Evolutionary conservation across 2,113 vertebrate species (phyloP).

Genomic region (Lycaon pictus): DNA sequence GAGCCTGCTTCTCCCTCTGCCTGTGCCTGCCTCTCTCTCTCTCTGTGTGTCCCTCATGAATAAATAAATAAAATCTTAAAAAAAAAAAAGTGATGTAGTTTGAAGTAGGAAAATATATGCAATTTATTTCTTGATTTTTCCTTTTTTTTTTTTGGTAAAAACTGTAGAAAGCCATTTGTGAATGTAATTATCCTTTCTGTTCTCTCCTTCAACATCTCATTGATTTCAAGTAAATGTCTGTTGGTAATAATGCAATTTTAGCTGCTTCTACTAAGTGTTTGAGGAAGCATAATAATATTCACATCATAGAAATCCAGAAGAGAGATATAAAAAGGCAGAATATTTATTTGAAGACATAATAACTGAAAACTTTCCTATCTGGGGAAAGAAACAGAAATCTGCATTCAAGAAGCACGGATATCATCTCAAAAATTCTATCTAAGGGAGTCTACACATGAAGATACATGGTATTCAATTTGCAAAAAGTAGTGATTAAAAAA

Average conservation of each 20-base stretch:
- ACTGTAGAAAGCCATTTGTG: neutral
- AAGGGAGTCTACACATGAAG: neutral
- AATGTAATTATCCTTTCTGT: neutral
- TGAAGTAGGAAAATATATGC: neutral
- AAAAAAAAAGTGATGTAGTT: neutral
- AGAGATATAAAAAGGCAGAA: neutral
- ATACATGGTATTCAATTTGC: neutral
- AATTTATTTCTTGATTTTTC: neutral
- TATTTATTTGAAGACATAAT: neutral
- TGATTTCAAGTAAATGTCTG: constrained; percentile 33
- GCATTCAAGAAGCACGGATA: neutral
- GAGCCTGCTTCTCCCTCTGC: no score
- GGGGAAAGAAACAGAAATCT: neutral
- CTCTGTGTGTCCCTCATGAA: no score
- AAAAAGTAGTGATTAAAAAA: neutral
- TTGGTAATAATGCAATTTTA: neutral
- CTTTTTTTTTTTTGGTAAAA: neutral
- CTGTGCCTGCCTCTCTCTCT: no score
- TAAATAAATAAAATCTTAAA: no score
- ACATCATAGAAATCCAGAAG: neutral
- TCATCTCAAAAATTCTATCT: neutral
- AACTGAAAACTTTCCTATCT: neutral
- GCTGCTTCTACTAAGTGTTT: neutral
- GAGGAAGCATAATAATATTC: neutral
- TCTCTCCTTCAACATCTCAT: neutral